Conservation (phyloP, 1,140 invertebrate species). For the Hyphantria cunea region DNA sequence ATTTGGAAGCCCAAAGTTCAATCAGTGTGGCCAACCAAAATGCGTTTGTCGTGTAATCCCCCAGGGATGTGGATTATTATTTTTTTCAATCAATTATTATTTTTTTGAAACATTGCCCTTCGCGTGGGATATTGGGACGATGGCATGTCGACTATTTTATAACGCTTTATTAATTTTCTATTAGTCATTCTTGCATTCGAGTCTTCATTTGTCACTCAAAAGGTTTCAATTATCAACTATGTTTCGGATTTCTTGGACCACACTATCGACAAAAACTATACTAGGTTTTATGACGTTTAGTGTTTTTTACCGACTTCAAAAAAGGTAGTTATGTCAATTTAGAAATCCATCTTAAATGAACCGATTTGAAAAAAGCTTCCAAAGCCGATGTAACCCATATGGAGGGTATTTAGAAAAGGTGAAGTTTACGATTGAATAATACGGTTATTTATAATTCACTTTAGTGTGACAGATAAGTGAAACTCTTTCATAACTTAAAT, state of each 20-base stretch:
- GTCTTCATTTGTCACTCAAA: constrained; percentile 16
- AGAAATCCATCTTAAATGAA: too few relatives aligned
- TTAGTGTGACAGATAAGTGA: too few relatives aligned
- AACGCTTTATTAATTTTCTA: constrained; percentile 65
- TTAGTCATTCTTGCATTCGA: constrained; percentile 45
- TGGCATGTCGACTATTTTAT: constrained; percentile 45
- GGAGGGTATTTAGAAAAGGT: too few relatives aligned
- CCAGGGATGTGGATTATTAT: constrained; percentile 69
- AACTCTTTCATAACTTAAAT: too few relatives aligned
- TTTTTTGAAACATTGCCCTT: constrained; percentile 58
- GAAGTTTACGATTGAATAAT: too few relatives aligned
- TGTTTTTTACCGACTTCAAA: too few relatives aligned
- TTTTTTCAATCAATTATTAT: constrained; percentile 67
- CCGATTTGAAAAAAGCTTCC: too few relatives aligned
- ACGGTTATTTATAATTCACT: too few relatives aligned
- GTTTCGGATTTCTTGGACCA: background rate
- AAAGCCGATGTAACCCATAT: too few relatives aligned
- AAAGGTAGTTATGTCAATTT: too few relatives aligned
- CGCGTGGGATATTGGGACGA: constrained; percentile 63
- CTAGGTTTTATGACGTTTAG: too few relatives aligned
- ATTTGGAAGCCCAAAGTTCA: constrained; percentile 55
- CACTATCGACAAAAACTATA: too few relatives aligned
- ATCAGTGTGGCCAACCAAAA: constrained; percentile 69
- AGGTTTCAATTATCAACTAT: constrained; percentile 8
- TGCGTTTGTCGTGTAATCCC: constrained; percentile 79